Conservation (phyloP, 2,113 vertebrate genomes). For the Mesocricetus auratus region DNA sequence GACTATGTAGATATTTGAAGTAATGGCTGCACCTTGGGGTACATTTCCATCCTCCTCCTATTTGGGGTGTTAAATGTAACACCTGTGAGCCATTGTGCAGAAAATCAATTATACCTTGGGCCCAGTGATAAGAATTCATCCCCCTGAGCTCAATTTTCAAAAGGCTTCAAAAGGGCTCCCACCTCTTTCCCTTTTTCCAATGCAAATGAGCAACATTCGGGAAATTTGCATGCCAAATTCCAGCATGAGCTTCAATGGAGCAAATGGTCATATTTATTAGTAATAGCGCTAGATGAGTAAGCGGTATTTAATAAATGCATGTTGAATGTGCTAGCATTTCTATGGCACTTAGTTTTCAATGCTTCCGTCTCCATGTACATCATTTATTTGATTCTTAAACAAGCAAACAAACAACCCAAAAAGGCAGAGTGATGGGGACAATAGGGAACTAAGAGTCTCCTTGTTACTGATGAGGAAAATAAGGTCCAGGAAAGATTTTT, state of each 20-base stretch:
- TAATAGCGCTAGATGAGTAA: slow-evolving; percentile 67
- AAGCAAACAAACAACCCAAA: slow-evolving; percentile 46
- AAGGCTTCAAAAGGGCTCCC: slow-evolving; percentile 81
- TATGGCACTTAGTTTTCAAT: slow-evolving; percentile 54
- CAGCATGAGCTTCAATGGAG: slow-evolving; percentile 76
- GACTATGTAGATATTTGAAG: slow-evolving; percentile 60
- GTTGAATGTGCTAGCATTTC: slow-evolving; percentile 57
- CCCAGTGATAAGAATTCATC: slow-evolving; percentile 79
- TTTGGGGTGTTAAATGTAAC: slow-evolving; percentile 63
- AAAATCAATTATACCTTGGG: slow-evolving; percentile 81
- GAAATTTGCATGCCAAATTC: slow-evolving; percentile 82
- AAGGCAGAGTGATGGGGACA: background rate
- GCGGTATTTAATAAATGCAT: slow-evolving; percentile 71
- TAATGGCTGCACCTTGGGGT: slow-evolving; percentile 63
- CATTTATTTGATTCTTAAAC: slow-evolving; percentile 38
- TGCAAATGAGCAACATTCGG: slow-evolving; percentile 80
- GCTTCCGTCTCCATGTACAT: background rate
- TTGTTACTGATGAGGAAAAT: slow-evolving; percentile 16
- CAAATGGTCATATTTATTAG: slow-evolving; percentile 81
- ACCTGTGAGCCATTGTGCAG: slow-evolving; percentile 79
- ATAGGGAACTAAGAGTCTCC: background rate
- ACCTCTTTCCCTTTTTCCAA: slow-evolving; percentile 77
- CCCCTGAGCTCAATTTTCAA: slow-evolving; percentile 78
- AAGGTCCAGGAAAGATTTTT: background rate
- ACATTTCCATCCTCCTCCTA: slow-evolving; percentile 53